A percentile compares a stretch with the other conserved stretches of the same genome.
These are phyloP conservation scores for Neolamprologus hecqui DNA, from an alignment of 2,113 vertebrate genomes.

Conservation along the genomic window DNA sequence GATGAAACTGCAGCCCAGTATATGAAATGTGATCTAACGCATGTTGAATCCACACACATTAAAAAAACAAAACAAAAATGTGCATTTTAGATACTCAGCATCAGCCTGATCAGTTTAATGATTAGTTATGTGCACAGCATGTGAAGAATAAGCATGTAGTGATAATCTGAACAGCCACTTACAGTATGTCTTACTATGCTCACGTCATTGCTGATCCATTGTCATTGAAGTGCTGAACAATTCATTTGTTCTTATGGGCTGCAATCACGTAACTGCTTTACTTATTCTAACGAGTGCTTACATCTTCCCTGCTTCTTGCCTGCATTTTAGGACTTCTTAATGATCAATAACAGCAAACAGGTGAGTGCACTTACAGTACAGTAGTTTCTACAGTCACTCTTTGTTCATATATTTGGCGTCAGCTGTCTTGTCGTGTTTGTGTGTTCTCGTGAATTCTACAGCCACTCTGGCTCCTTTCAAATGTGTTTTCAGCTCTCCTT, in stretches of 20 bases:
- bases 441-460: not conserved
- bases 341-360: slow-evolving; percentile 96
- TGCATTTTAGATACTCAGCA: not conserved
- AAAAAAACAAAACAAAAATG: not conserved
- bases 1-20: not conserved
- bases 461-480: not conserved
- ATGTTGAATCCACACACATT: not conserved
- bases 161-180: not conserved
- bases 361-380: slow-evolving; percentile 74
- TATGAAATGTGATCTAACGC: not conserved
- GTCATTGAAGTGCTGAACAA: slow-evolving; percentile 26
- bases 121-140: slow-evolving; percentile 23
- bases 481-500: not conserved
- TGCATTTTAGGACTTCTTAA: slow-evolving; percentile 98
- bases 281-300: slow-evolving; percentile 78
- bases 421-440: not conserved
- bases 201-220: slow-evolving; percentile 34
- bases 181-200: slow-evolving; percentile 12
- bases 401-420: not conserved
- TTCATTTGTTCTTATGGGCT: slow-evolving; percentile 62
- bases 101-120: not conserved
- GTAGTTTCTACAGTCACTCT: not conserved
- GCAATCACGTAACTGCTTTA: slow-evolving; percentile 82
- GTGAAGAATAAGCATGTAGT: slow-evolving; percentile 3
- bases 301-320: slow-evolving; percentile 94